Conservation (phyloP, 2,797 vertebrate genomes). For the Anguilla marmorata region DNA sequence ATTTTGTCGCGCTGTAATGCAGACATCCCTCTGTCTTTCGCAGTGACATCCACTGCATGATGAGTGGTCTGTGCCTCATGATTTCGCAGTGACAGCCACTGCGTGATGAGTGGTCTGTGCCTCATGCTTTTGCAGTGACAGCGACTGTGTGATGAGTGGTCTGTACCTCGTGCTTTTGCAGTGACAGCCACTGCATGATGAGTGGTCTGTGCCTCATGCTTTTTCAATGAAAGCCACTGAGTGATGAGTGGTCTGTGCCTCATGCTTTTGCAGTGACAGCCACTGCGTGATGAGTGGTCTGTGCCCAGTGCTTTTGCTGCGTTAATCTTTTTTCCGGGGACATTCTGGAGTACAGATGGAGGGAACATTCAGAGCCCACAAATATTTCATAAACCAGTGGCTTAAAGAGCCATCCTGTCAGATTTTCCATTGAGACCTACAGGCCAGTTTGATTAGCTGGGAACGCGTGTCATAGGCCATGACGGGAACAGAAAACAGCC, state of each 20-base stretch:
- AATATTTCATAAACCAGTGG: slow-evolving; percentile 12
- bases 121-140: background rate
- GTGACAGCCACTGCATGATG: no score
- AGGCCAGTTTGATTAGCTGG: background rate
- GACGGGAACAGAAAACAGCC: background rate
- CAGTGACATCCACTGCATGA: background rate
- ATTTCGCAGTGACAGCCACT: background rate
- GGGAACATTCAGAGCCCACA: slow-evolving; percentile 12
- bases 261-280: no score
- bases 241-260: no score
- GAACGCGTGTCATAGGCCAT: background rate
- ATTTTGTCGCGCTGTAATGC: no score
- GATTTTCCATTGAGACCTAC: slow-evolving; percentile 7
- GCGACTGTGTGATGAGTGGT: background rate
- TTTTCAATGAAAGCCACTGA: no score
- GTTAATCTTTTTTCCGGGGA: background rate
- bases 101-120: background rate
- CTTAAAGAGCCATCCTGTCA: slow-evolving; percentile 20
- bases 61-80: background rate
- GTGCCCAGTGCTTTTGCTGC: background rate
- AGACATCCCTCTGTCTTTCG: no score
- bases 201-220: no score
- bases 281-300: background rate
- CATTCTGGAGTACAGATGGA: slow-evolving; percentile 16
- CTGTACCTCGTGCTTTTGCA: no score